phyloP scores from a whole-genome alignment of 2,113 vertebrate species.

The Athene cunicularia region DNA sequence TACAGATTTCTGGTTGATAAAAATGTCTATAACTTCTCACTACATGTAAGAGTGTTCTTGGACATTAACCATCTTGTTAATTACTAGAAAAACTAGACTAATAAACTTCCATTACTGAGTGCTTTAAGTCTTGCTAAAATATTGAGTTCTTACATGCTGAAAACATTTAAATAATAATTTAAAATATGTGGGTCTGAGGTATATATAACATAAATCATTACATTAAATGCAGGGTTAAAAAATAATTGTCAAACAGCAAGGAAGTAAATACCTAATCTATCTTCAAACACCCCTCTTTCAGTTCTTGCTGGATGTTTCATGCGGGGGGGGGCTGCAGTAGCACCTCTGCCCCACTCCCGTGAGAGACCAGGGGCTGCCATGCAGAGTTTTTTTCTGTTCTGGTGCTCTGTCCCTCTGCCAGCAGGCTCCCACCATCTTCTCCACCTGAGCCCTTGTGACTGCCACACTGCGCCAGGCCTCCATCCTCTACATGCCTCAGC shows the following conservation, averaged over 20 bases:
- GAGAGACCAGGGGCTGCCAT: background rate
- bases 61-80: background rate
- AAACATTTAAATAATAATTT: background rate
- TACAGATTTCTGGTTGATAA: background rate
- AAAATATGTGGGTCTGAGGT: background rate
- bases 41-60: background rate
- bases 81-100: background rate
- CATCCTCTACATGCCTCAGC: rapidly evolving
- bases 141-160: background rate
- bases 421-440: background rate
- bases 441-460: rapidly evolving
- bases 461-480: background rate
- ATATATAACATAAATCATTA: background rate
- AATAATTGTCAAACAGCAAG: background rate
- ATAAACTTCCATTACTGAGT: background rate
- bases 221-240: background rate
- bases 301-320: rapidly evolving
- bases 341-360: background rate
- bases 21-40: background rate
- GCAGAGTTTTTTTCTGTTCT: background rate
- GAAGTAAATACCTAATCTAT: background rate
- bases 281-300: background rate
- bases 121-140: background rate
- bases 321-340: rapidly evolving
- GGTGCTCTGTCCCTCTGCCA: background rate